A percentile compares a stretch with the other conserved stretches of the same genome.
phyloP scores from a whole-genome alignment of 2,888 invertebrate species.

The Capitulum mitella region DNA sequence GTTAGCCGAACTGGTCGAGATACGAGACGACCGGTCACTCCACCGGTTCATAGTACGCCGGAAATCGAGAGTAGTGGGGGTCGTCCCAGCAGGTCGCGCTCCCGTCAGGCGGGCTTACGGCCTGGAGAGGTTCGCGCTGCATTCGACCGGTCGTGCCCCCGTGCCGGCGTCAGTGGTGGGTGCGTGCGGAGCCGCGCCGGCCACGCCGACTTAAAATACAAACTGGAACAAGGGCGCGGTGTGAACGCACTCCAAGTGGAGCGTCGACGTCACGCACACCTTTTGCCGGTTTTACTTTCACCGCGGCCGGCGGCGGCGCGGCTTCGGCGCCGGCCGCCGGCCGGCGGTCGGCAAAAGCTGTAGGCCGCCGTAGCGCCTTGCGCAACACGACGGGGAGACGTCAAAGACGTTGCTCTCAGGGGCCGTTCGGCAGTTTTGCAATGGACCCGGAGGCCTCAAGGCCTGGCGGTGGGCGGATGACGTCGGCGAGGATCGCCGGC shows the following conservation, averaged over 20 bases:
- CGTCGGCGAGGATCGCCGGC: not conserved
- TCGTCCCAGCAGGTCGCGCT: too few relatives aligned
- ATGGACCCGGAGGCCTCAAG: not conserved
- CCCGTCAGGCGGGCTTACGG: too few relatives aligned
- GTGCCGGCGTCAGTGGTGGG: not conserved
- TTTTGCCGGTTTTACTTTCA: not conserved
- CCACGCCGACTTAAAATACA: not conserved
- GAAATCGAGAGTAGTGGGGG: too few relatives aligned
- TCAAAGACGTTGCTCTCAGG: not conserved
- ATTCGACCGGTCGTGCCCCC: too few relatives aligned
- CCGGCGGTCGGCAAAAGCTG: not conserved
- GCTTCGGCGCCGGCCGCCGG: not conserved
- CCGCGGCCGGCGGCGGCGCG: not conserved
- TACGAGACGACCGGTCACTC: too few relatives aligned
- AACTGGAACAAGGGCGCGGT: constrained; percentile 16
- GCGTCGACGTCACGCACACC: constrained; percentile 5
- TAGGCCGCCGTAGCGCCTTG: not conserved
- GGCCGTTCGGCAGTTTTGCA: not conserved
- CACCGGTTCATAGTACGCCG: too few relatives aligned
- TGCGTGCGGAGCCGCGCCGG: not conserved
- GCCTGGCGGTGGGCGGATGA: not conserved
- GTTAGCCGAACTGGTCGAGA: too few relatives aligned
- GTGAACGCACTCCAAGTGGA: constrained; percentile 17
- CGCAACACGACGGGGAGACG: not conserved
- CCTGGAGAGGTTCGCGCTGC: too few relatives aligned